These are phyloP conservation scores for Pyrochroa serraticornis DNA, from an alignment of 2,888 invertebrate genomes.

Conservation along the genomic window DNA sequence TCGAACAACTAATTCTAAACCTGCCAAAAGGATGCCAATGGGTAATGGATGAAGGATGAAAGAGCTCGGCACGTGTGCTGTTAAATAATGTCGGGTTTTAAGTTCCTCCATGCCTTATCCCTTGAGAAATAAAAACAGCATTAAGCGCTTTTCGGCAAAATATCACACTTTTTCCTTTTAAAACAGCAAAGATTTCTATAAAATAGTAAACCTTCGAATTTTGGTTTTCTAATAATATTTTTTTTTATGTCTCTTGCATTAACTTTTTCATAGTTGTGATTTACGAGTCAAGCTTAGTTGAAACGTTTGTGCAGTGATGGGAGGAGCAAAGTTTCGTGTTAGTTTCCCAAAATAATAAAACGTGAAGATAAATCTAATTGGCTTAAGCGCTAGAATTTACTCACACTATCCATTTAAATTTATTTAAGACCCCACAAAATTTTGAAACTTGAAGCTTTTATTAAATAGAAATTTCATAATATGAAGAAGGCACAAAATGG, in stretches of 20 bases:
- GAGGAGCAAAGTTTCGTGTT: not conserved
- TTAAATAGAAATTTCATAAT: slow-evolving; percentile 19
- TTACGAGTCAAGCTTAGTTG: too few relatives aligned
- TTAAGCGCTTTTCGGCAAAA: not conserved
- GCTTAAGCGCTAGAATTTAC: slow-evolving; percentile 11
- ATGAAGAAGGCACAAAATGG: slow-evolving; percentile 15
- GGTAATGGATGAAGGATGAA: not conserved
- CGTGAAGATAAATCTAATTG: not conserved
- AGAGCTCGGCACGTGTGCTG: not conserved
- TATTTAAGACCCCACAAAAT: slow-evolving; percentile 12
- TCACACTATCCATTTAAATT: slow-evolving; percentile 20
- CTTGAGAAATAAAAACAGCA: not conserved
- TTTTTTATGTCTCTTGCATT: too few relatives aligned
- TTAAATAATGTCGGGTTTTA: not conserved
- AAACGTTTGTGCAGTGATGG: not conserved
- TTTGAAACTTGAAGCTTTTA: slow-evolving; percentile 8
- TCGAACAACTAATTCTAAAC: not conserved
- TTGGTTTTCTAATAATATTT: too few relatives aligned
- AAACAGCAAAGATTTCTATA: not conserved
- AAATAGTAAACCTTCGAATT: too few relatives aligned
- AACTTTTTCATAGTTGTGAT: too few relatives aligned
- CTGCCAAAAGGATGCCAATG: not conserved
- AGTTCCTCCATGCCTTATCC: not conserved
- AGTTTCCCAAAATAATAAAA: not conserved
- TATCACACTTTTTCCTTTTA: not conserved